Evolutionary conservation across 2,797 vertebrate species (phyloP).

Genomic region (Amblyraja radiata): DNA sequence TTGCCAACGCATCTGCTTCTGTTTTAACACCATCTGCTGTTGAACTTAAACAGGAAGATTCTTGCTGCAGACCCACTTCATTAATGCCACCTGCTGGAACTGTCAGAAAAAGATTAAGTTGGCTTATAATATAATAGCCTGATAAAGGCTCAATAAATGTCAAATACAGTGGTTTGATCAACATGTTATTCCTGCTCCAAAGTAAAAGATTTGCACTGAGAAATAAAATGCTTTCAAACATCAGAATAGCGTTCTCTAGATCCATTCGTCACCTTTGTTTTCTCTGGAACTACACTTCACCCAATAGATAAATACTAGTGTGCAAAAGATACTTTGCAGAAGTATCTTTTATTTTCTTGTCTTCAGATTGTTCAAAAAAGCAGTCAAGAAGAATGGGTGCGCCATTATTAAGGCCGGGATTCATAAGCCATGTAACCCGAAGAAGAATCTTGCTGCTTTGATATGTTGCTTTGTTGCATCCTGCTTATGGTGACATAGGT

Average conservation of each 20-base stretch:
- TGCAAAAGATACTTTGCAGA: background rate
- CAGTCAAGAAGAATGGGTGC: background rate
- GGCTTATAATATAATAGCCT: background rate
- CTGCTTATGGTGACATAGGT: background rate
- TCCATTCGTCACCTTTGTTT: background rate
- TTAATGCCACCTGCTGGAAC: constrained; percentile 58
- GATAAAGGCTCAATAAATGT: background rate
- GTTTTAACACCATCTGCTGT: constrained; percentile 48
- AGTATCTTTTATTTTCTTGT: background rate
- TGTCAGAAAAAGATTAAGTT: constrained; percentile 43
- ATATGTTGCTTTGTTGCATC: background rate
- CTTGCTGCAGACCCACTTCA: constrained; percentile 57
- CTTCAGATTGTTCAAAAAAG: background rate
- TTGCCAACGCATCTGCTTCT: constrained; percentile 48
- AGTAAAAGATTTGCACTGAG: background rate
- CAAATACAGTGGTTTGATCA: background rate
- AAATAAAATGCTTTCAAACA: background rate
- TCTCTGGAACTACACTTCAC: background rate
- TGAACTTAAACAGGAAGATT: constrained; percentile 43
- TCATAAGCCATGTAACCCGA: background rate
- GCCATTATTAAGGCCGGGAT: background rate
- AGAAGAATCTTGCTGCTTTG: background rate
- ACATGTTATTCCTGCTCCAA: background rate
- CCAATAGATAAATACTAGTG: background rate
- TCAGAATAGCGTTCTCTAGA: background rate